Evolutionary conservation across 1,140 invertebrate genomes (phyloP), one percentile per base, ranked within the genome.

Genomic region (Galleria mellonella): DNA sequence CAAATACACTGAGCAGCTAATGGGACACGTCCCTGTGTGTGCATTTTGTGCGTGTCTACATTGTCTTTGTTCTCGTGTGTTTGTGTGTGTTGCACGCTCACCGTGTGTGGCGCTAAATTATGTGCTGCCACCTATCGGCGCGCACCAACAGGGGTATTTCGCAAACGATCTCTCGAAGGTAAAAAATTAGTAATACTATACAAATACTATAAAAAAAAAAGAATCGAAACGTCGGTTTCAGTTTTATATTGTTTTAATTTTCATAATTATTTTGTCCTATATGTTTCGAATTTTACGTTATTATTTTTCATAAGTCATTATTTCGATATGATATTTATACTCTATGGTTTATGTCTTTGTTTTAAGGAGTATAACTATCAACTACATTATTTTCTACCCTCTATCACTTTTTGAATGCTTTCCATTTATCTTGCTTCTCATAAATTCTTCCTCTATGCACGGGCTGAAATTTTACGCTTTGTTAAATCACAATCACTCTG

Each of bases 111-210:
- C 79, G 77, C 78, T 75, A 74, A 53, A 67, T 72, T 60, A 72
- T 70, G 64, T 74, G 81, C 76, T 73, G 73, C 71, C 71, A 73
- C 51, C 68, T 76, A 69, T 72, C 77, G 72, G 68, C 82, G 77
- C 72, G 72, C 83, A 79, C 74, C 81, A 77, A 75, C 83, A 94
- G 93, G 93, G 90, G 92, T 94, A 91, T 94, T 94, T 94, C 92
- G 93, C 92, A 94, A 94, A 94, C 93, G 93, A 93, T 94, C 93
- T 90, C 92, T 94, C 91, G 94, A 94, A 94, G 92, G 92, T 93
- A 92, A 92, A 84, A 77, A 69, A 74, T 60, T 83, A 83, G 66
- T 77, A 71, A 67, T 75, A 79, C 57, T 77, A 72, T 75, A 67
- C 64, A 72, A 78, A 66, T 72, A 69, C 49, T 64, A 47, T 44